These are phyloP conservation scores for Diogma glabrata DNA, from an alignment of 2,888 invertebrate genomes.

Conservation along the genomic window DNA sequence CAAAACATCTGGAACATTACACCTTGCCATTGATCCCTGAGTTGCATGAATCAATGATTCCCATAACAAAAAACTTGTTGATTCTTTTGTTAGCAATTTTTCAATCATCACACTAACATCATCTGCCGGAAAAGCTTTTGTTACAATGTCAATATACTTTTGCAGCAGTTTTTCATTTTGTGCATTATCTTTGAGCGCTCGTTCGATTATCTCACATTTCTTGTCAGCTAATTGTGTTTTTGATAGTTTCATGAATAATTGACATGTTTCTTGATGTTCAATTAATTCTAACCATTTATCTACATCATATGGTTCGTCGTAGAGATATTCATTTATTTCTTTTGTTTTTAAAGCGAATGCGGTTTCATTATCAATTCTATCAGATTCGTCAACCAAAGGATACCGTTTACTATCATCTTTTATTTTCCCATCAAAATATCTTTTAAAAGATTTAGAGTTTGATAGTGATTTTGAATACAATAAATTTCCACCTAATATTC, in stretches of 20 bases:
- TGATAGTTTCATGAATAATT: slow-evolving; percentile 26
- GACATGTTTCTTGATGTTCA: slow-evolving; percentile 40
- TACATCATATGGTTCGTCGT: slow-evolving; percentile 41
- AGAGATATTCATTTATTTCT: slow-evolving; percentile 41
- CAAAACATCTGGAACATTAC: slow-evolving; percentile 45
- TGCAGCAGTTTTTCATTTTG: slow-evolving; percentile 40
- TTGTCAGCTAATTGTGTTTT: slow-evolving; percentile 37
- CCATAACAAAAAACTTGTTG: slow-evolving; percentile 31
- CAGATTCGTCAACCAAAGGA: slow-evolving; percentile 15
- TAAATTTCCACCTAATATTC: slow-evolving; percentile 22
- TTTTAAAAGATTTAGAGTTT: slow-evolving; percentile 22
- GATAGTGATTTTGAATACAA: neutral
- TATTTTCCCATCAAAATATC: slow-evolving; percentile 20
- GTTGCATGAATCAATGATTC: slow-evolving; percentile 31
- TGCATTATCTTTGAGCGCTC: slow-evolving; percentile 45
- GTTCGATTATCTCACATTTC: slow-evolving; percentile 49
- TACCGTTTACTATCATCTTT: slow-evolving; percentile 18
- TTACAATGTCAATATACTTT: slow-evolving; percentile 30
- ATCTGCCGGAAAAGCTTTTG: slow-evolving; percentile 45
- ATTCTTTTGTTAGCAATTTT: slow-evolving; percentile 38
- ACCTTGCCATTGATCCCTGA: slow-evolving; percentile 47
- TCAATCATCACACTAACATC: slow-evolving; percentile 41
- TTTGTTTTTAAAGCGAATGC: slow-evolving; percentile 40
- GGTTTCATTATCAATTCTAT: slow-evolving; percentile 29
- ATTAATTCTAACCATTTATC: slow-evolving; percentile 49